A percentile compares a stretch with the other conserved stretches of the same genome.
phyloP scores from a whole-genome alignment of 1,140 invertebrate species.

The Anoplolepis gracilipes region DNA sequence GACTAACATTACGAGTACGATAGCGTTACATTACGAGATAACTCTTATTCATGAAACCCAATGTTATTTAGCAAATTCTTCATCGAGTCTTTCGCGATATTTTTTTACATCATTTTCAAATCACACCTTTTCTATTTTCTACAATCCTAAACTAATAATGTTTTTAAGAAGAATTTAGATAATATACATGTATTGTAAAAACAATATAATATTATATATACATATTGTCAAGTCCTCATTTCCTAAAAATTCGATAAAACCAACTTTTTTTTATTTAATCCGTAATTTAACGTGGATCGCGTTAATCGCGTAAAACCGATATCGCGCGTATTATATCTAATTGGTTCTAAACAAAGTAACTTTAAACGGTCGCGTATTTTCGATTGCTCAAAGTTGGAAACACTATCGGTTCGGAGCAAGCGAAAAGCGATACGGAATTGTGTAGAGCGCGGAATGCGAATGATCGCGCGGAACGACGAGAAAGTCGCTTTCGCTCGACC shows the following conservation, averaged over 20 bases:
- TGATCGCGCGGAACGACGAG: conserved; percentile 67
- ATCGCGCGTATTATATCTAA: not conserved
- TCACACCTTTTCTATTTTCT: no score
- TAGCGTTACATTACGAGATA: not conserved
- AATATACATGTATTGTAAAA: no score
- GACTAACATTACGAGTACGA: no score
- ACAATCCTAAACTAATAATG: no score
- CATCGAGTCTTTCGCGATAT: no score
- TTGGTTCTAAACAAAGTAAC: no score
- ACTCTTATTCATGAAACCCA: not conserved
- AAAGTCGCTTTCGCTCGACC: conserved; percentile 73
- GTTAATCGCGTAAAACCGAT: not conserved
- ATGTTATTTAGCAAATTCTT: conserved; percentile 28
- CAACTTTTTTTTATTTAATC: no score
- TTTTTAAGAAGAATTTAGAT: no score
- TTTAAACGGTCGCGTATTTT: not conserved
- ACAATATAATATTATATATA: no score
- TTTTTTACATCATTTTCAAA: no score
- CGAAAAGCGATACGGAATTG: conserved; percentile 38
- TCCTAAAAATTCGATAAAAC: no score
- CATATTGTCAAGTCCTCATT: not conserved
- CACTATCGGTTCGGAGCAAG: not conserved
- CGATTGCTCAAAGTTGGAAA: not conserved
- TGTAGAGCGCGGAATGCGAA: conserved; percentile 58
- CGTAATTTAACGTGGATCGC: no score